These are phyloP conservation scores for Thomomys bottae DNA, from an alignment of 2,113 vertebrate genomes.

Conservation along the genomic window DNA sequence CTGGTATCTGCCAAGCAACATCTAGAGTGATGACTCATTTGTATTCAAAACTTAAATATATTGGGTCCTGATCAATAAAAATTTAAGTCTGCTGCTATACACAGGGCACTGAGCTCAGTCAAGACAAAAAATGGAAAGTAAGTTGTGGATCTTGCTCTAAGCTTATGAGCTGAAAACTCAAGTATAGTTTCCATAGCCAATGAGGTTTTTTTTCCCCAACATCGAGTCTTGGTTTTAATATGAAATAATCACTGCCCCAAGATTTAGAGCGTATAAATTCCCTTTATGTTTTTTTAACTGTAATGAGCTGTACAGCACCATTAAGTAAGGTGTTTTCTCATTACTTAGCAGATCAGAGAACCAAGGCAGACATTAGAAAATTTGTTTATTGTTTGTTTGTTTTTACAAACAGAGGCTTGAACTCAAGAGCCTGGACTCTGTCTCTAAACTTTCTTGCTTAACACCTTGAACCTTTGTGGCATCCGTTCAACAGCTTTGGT, in stretches of 20 bases:
- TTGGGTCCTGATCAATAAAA: slow-evolving; percentile 62
- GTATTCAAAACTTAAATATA: slow-evolving; percentile 80
- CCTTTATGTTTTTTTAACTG: background rate
- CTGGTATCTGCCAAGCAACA: slow-evolving; percentile 76
- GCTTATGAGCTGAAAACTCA: background rate
- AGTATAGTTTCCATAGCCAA: background rate
- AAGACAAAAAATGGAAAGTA: background rate
- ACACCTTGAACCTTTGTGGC: background rate
- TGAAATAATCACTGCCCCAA: slow-evolving; percentile 22
- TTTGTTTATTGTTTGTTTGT: no score
- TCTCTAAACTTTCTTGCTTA: no score
- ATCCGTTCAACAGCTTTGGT: background rate
- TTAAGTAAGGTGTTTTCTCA: background rate
- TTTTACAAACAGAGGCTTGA: no score
- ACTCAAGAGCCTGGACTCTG: no score
- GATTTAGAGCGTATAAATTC: background rate
- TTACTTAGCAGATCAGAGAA: slow-evolving; percentile 4
- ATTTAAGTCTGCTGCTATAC: slow-evolving; percentile 1
- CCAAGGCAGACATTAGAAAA: background rate
- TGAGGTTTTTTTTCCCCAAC: slow-evolving; percentile 6
- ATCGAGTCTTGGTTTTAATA: slow-evolving; percentile 8
- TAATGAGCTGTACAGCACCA: background rate
- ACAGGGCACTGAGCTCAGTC: slow-evolving; percentile 7
- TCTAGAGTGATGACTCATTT: slow-evolving; percentile 79
- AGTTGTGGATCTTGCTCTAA: background rate